Percentiles rank a stretch among this genome's conserved stretches.
These are phyloP conservation scores for Altica lythri DNA, from an alignment of 2,888 invertebrate genomes.

Conservation along the genomic window DNA sequence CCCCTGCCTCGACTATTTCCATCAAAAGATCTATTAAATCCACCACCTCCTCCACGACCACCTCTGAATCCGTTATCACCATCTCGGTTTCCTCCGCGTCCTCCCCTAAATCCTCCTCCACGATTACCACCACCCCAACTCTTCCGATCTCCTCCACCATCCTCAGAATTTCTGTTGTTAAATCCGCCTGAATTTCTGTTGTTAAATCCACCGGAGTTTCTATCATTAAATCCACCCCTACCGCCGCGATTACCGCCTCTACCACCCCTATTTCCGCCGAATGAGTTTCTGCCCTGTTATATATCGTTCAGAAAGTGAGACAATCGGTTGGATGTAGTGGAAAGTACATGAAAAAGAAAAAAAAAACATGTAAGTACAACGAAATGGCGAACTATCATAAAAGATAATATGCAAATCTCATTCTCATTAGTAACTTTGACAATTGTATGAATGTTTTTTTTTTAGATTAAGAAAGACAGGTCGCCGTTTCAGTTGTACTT, in stretches of 20 bases:
- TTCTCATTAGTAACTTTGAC: not conserved
- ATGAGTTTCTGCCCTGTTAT: constrained; percentile 41
- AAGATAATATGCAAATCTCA: constrained; percentile 50
- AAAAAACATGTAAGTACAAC: constrained; percentile 53
- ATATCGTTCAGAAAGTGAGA: constrained; percentile 38
- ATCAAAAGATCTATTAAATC: too few relatives aligned
- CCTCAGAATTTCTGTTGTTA: constrained; percentile 5
- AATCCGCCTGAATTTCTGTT: constrained; percentile 4
- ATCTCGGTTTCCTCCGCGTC: constrained; percentile 10
- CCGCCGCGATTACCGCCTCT: constrained; percentile 38
- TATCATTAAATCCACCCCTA: constrained; percentile 3
- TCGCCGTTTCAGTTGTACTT: constrained; percentile 41
- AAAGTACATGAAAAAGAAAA: constrained; percentile 47
- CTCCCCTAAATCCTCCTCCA: constrained; percentile 31
- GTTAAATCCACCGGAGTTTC: constrained; percentile 29
- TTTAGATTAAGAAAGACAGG: constrained; percentile 21
- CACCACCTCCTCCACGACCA: constrained; percentile 39
- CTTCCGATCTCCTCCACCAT: constrained; percentile 17
- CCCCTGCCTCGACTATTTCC: constrained; percentile 33
- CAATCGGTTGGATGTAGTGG: constrained; percentile 20
- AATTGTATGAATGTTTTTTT: not conserved
- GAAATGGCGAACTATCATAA: constrained; percentile 45
- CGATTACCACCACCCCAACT: constrained; percentile 34
- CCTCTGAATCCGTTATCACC: constrained; percentile 24
- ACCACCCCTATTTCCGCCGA: constrained; percentile 31